Conservation (phyloP, 2,888 invertebrate species). For the Parascotia fuliginaria region DNA sequence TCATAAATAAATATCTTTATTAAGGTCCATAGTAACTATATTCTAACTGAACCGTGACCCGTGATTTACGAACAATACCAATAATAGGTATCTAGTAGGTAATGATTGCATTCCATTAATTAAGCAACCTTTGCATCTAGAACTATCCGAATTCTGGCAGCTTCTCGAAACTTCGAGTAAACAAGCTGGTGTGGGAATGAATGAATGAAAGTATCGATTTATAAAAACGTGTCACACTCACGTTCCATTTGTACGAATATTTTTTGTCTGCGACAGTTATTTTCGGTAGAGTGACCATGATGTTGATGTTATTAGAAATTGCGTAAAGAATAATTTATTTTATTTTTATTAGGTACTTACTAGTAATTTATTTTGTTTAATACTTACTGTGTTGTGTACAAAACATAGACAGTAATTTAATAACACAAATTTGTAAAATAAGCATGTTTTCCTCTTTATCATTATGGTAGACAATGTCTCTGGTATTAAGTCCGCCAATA, state of each 20-base stretch:
- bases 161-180: too few species aligned
- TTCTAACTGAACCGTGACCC: conserved; percentile 25
- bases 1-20: too few species aligned
- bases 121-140: conserved; percentile 7
- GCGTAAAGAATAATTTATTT: neutral
- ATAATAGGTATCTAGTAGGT: too few species aligned
- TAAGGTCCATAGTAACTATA: neutral
- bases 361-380: too few species aligned
- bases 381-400: too few species aligned
- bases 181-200: neutral
- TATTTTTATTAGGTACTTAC: too few species aligned
- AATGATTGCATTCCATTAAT: conserved; percentile 42
- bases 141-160: too few species aligned
- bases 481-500: too few species aligned
- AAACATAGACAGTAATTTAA: too few species aligned
- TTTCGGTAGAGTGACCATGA: conserved; percentile 16
- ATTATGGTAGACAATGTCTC: too few species aligned
- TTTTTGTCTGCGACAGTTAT: conserved; percentile 24
- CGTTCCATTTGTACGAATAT: conserved; percentile 33
- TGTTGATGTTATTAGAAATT: neutral
- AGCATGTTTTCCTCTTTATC: too few species aligned
- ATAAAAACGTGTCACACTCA: conserved; percentile 22
- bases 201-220: conserved; percentile 2
- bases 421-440: too few species aligned
- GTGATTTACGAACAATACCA: conserved; percentile 35